A percentile compares a stretch with the other conserved stretches of the same genome.
Conservation (phyloP, 2,113 vertebrate genomes). For the Austrofundulus limnaeus region DNA sequence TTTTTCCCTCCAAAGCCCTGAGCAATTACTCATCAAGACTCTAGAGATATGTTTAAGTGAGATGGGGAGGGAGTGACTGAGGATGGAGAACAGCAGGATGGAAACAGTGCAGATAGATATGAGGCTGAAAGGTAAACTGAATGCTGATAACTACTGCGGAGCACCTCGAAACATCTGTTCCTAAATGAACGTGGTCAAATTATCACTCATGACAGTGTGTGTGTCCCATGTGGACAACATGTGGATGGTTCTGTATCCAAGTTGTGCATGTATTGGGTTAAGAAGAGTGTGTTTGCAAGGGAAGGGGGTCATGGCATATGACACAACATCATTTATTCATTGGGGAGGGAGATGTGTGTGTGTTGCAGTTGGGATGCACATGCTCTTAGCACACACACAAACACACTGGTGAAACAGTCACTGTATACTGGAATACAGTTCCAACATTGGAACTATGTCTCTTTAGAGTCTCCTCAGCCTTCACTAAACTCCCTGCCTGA, state of each 20-base stretch:
- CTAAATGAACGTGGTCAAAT: constrained; percentile 39
- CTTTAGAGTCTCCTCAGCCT: constrained; percentile 31
- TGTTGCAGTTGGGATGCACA: constrained; percentile 58
- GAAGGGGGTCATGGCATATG: constrained; percentile 48
- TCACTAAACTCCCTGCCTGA: constrained; percentile 63
- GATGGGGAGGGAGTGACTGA: constrained; percentile 19
- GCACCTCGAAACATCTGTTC: constrained; percentile 58
- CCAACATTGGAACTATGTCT: constrained; percentile 12
- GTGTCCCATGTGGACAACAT: constrained; percentile 11
- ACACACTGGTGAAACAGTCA: constrained; percentile 19
- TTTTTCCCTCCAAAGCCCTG: constrained; percentile 67
- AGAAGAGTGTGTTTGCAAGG: constrained; percentile 14
- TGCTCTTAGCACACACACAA: constrained; percentile 26
- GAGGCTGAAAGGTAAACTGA: constrained; percentile 33
- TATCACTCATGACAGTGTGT: constrained; percentile 25
- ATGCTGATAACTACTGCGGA: constrained; percentile 11
- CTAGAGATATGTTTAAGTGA: constrained; percentile 57
- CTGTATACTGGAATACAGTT: constrained; percentile 25
- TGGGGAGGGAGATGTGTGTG: constrained; percentile 48
- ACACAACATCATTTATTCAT: constrained; percentile 64
- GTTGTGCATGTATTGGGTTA: constrained; percentile 15
- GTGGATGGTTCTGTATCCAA: constrained; percentile 1
- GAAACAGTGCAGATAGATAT: constrained; percentile 31
- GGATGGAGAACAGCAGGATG: constrained; percentile 31
- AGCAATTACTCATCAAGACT: constrained; percentile 73